Evolutionary conservation across 2,888 invertebrate genomes (phyloP), one percentile per base, ranked within the genome.

Genomic region (Acleris sparsana): DNA sequence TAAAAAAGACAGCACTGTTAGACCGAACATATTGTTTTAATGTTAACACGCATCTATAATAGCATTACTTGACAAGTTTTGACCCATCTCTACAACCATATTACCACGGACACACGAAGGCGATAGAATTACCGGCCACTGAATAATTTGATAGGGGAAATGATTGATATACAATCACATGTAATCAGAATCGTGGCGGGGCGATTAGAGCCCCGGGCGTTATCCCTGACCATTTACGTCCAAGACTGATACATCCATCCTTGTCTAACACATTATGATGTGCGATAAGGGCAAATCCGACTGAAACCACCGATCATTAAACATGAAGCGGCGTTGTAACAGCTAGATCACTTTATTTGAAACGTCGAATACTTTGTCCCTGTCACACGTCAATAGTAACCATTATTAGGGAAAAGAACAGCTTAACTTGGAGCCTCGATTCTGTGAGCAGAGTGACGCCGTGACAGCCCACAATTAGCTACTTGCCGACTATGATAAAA

Each of bases 121-220:
- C 86, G 86, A 89, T 89, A 88, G 82, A 89, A 91, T 90, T 88
- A 90, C 89, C 81, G 82, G 80, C 90, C 88, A 88, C 90, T 87
- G 89, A 90, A 92, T 92, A 88, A 92, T 91, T 91, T 91, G 89
- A 89, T 91, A 88, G 86, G 84, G 86, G 88, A 90, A 89, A 92
- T 92, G 92, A 92, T 92, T 92, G 91, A 92, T 92, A 90, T 89
- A 90, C 89, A 87, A 91, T 89, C 91, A 86, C 84, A 83, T 84
- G 85, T 91, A 91, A 90, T 90, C 87, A 88, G 83, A 90, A 86
- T 90, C 91, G 92, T 91, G 92, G 85, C 81, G 83, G 84, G 79
- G 80, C 89, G 86, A 91, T 92, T 90, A 91, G 80, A 83, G 82
- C 80, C 76, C 49, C 51, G 56, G 46, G 49, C 48, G 20, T 17